Conservation (phyloP, 2,113 vertebrate species). For the Aptenodytes patagonicus region DNA sequence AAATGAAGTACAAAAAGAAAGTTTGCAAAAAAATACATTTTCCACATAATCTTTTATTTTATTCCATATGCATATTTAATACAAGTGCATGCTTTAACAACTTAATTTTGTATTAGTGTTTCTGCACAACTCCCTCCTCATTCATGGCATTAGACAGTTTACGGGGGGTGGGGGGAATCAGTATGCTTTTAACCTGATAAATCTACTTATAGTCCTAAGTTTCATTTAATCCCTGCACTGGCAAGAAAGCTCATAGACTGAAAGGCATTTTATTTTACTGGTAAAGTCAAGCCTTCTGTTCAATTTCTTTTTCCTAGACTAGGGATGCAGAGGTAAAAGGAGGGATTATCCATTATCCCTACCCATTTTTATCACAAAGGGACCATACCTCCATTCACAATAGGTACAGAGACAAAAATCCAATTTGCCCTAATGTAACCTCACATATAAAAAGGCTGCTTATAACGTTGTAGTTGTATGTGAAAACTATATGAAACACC, state of each 20-base stretch:
- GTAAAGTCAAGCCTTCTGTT: not conserved
- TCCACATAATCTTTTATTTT: not conserved
- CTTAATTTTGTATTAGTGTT: not conserved
- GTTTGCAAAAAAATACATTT: not conserved
- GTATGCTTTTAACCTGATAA: not conserved
- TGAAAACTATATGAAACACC: not conserved
- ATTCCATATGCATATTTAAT: not conserved
- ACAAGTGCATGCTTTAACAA: not conserved
- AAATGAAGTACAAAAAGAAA: not conserved
- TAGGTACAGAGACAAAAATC: not conserved
- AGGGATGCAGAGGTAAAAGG: not conserved
- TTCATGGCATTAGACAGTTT: not conserved
- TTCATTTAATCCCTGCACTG: not conserved
- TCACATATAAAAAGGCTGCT: not conserved
- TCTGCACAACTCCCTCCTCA: not conserved
- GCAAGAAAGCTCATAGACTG: not conserved
- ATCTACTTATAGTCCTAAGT: not conserved
- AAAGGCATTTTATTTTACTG: conserved; percentile 1
- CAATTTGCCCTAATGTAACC: not conserved
- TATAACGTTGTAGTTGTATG: not conserved
- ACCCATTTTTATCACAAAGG: conserved; percentile 22
- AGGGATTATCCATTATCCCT: conserved; percentile 24
- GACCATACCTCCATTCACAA: not conserved
- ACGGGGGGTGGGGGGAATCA: not conserved
- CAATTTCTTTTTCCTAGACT: not conserved